phyloP scores from a whole-genome alignment of 2,888 invertebrate genomes.

The Epistrophella euchroma region DNA sequence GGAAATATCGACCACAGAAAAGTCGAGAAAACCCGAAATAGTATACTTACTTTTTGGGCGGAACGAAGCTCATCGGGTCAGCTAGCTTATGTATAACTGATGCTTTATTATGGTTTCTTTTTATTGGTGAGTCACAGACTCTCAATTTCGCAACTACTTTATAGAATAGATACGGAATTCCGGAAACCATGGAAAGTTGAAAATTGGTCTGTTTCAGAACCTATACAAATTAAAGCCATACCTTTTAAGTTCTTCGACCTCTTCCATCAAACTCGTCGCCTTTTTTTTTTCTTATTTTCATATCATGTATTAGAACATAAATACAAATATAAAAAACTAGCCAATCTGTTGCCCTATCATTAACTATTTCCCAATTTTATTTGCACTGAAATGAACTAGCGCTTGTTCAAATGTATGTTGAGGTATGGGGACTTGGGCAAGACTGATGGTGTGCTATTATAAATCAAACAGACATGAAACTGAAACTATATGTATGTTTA shows the following conservation, averaged over 20 bases:
- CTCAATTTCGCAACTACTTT: too few species aligned
- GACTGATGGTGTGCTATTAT: constrained; percentile 43
- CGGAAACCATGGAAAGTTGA: too few species aligned
- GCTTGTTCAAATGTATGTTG: too few species aligned
- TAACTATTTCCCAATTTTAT: constrained; percentile 12
- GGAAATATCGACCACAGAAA: too few species aligned
- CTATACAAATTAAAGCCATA: too few species aligned
- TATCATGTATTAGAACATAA: background rate
- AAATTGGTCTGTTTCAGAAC: background rate
- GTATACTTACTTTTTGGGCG: too few species aligned
- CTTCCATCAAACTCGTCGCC: background rate
- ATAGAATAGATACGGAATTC: too few species aligned
- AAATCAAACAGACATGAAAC: constrained; percentile 66
- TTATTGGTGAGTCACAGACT: too few species aligned
- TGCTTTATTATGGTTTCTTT: too few species aligned
- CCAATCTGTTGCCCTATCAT: constrained; percentile 8
- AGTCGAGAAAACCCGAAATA: too few species aligned
- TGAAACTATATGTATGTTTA: constrained; percentile 26
- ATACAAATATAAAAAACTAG: background rate
- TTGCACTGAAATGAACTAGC: constrained; percentile 1
- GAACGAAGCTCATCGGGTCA: too few species aligned
- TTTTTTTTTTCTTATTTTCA: background rate
- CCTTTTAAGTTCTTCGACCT: background rate
- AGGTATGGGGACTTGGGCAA: constrained; percentile 16
- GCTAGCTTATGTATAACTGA: too few species aligned